These are phyloP conservation scores for Syngnathus floridae DNA, from an alignment of 2,113 vertebrate species.

Conservation along the genomic window DNA sequence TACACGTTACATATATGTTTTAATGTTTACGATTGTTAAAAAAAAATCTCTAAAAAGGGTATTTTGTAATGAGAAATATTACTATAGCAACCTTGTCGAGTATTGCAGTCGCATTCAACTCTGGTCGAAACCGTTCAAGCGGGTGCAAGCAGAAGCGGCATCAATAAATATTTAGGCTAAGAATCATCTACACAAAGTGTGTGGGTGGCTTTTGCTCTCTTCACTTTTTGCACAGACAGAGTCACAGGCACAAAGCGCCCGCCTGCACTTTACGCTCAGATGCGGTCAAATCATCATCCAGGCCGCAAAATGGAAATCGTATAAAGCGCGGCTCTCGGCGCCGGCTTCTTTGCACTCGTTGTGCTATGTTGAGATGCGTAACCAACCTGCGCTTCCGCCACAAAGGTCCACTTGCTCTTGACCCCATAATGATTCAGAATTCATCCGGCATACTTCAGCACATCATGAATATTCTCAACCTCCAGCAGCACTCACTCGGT, in stretches of 20 bases:
- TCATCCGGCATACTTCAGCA: conserved; percentile 17
- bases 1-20: too few relatives aligned
- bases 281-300: conserved; percentile 22
- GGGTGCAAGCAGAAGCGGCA: background rate
- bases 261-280: conserved; percentile 23
- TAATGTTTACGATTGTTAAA: background rate
- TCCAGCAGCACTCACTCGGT: conserved; percentile 9
- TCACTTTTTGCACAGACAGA: conserved; percentile 19
- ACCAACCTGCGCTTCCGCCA: conserved; percentile 19
- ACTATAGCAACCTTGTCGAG: background rate
- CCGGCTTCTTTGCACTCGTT: conserved; percentile 13
- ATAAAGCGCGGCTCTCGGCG: background rate
- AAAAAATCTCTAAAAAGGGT: background rate
- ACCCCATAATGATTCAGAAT: conserved; percentile 14
- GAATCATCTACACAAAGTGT: conserved; percentile 37
- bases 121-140: conserved; percentile 1
- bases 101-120: conserved; percentile 12
- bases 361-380: conserved; percentile 12
- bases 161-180: conserved; percentile 12
- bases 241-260: conserved; percentile 39
- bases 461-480: conserved; percentile 28
- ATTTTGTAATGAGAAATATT: background rate
- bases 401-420: conserved; percentile 43
- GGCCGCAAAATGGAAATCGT: conserved; percentile 6
- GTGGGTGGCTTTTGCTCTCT: conserved; percentile 36